Evolutionary conservation across 2,888 invertebrate genomes (phyloP).

Genomic region (Oligia latruncula): DNA sequence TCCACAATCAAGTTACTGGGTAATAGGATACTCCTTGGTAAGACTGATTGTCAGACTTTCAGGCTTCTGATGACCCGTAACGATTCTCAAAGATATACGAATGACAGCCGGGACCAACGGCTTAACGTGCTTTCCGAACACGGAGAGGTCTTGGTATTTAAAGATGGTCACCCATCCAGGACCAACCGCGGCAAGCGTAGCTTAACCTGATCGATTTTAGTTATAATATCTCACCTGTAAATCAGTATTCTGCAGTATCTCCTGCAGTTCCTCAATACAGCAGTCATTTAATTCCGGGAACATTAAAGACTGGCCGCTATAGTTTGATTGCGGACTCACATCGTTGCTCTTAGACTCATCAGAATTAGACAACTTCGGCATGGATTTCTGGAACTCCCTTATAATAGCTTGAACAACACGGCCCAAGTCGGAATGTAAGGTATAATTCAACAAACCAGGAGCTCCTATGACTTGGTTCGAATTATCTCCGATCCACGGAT

Average conservation of each 20-base stretch:
- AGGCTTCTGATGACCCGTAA: no score
- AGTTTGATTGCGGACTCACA: conserved; percentile 77
- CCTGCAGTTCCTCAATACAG: conserved; percentile 91
- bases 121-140: no score
- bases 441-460: conserved; percentile 94
- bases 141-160: no score
- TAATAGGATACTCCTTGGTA: no score
- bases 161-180: no score
- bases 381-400: conserved; percentile 92
- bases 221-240: conserved; percentile 83
- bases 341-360: conserved; percentile 77
- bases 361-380: conserved; percentile 81
- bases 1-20: no score
- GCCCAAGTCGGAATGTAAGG: conserved; percentile 94
- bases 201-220: not conserved
- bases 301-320: conserved; percentile 75
- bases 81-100: no score
- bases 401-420: conserved; percentile 95
- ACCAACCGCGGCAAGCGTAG: no score
- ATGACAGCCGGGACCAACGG: no score
- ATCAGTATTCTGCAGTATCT: conserved; percentile 92
- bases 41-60: no score
- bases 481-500: conserved; percentile 93
- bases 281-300: conserved; percentile 83
- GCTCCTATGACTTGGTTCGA: conserved; percentile 93